Base-by-base conservation (phyloP, 2,888 invertebrate genomes). In the Oconnorella tubifera region DNA sequence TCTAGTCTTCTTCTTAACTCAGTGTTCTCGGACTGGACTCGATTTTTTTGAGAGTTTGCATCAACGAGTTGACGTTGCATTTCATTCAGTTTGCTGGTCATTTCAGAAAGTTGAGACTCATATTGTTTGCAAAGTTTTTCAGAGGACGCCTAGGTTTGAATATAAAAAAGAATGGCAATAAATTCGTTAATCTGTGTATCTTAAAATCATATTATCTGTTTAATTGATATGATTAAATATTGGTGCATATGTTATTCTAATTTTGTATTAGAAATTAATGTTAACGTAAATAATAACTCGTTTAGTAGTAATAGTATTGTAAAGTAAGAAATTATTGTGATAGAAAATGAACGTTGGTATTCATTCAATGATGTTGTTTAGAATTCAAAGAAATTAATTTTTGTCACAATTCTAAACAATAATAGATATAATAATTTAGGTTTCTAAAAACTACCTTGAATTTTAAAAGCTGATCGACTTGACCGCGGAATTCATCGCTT, bases 71-170 rank as follows among this genome's bases (percentile, higher is more conserved):
- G 92, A 84, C 98, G 92, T 87, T 92, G 92, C 84, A 93, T 90
- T 83, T 99, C 99, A 78, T 99, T 98, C 83, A 96, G 88, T 87
- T 94, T 97, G 83, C 89, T 88, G 85, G 94, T 94, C 74, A 91
- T 88, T 85, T 99, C 99, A 83, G 92, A 90, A 83, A 96, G 87
- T 84, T 95, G 92, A 86, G 93, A 91, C 85, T 92, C 92, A 78
- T 98, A 86, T 85, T 96, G 96, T 86, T 99, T 99, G 86, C 92
- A 91, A 82, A 96, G 90, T 89, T 99, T 99, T 84, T 99, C 98
- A 85, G 93, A 91, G 84, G 94, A 91, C 84, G 93, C 93, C 95
- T 96, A 66, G n/a, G n/a, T n/a, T n/a, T n/a, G n/a, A n/a, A n/a
- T n/a, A n/a, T n/a, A n/a, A n/a, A n/a, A n/a, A n/a, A n/a, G n/a